Evolutionary conservation across 2,888 invertebrate species (phyloP).

Genomic region (Tanytarsus gracilentus): DNA sequence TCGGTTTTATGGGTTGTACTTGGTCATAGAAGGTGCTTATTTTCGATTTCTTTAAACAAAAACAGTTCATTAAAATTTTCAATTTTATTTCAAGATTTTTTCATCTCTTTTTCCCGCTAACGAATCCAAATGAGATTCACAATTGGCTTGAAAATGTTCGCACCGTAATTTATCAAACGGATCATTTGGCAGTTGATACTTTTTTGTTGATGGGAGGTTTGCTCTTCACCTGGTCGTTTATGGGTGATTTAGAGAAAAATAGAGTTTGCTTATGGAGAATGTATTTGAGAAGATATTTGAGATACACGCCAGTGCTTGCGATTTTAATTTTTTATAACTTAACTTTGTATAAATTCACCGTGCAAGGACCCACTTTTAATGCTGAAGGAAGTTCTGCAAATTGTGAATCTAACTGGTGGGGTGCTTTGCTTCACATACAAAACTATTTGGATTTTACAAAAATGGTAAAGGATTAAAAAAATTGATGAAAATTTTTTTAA

Average conservation of each 20-base stretch:
- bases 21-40: conserved; percentile 39
- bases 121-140: neutral
- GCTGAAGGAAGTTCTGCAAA: neutral
- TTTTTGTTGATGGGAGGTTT: conserved; percentile 9
- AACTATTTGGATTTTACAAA: conserved; percentile 13
- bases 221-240: conserved; percentile 7
- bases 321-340: neutral
- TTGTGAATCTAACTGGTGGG: conserved; percentile 25
- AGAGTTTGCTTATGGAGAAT: neutral
- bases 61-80: no score
- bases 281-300: conserved; percentile 18
- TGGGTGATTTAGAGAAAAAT: neutral
- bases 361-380: neutral
- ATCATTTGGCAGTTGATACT: conserved; percentile 6
- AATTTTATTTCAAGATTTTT: no score
- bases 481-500: neutral
- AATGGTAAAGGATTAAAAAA: conserved; percentile 28
- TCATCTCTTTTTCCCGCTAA: neutral
- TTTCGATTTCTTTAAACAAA: no score
- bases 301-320: conserved; percentile 16
- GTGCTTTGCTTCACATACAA: conserved; percentile 14
- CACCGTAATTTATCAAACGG: neutral
- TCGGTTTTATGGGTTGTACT: conserved; percentile 46
- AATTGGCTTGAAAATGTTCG: neutral
- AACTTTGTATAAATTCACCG: neutral